Base-by-base conservation (phyloP, 2,888 invertebrate genomes). In the Plagodis dolabraria region DNA sequence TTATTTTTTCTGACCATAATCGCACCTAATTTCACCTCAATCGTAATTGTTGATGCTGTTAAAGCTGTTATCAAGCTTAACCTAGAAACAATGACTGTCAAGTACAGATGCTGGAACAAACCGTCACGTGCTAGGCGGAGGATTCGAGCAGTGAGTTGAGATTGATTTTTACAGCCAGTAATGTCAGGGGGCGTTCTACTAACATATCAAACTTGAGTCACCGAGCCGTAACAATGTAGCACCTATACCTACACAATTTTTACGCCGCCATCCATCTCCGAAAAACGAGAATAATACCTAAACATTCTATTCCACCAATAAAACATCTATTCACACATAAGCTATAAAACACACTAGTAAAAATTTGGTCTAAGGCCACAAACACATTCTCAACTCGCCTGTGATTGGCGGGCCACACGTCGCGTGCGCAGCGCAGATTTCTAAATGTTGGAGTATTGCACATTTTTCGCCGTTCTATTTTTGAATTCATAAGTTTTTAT, bases 391-490 rank as follows among this genome's bases (percentile, higher is more conserved):
- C 46, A 33, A 36, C 67, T 44, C 53, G 56, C 11, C 61, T 64
- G 65, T 59, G 77, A 85, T 90, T 90, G 87, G 91, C 61, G 54
- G 50, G 48, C 47, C 48, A 47, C 55, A 45, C 45, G 50, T 45
- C 72, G 69, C 71, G 40, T 53, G 70, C 78, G 69, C 71, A 67
- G 65, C 69, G 60, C 71, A 55, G 60, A 56, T 75, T 78, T 79
- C 77, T 76, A 82, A 83, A 80, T 82, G 80, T 79, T 81, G 76
- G 77, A 84, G 76, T 80, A 83, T 84, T 84, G 80, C 81, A 81
- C 83, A 89, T 89, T 89, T 89, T 89, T 89, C 87, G 81, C 72
- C 80, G 77, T 76, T 89, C 92, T 92, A 90, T 92, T 92, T 92
- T 92, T 90, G 89, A 75, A 74, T 77, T 81, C 76, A 74, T 74